These are phyloP conservation scores for Peucedramus taeniatus DNA, from an alignment of 2,113 vertebrate genomes.

Conservation along the genomic window DNA sequence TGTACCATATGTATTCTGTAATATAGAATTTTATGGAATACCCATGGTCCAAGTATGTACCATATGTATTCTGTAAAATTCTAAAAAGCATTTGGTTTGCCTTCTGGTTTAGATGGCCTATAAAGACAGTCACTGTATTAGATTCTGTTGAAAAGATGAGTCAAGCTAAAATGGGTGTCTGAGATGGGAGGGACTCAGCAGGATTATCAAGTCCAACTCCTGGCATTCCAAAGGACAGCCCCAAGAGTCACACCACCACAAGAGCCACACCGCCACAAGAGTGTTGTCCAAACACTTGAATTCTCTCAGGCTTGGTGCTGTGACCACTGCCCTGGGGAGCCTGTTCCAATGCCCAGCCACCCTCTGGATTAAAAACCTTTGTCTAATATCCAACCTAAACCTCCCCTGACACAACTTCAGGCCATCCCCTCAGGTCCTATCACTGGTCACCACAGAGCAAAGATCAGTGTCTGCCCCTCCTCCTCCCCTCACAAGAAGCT, in stretches of 20 bases:
- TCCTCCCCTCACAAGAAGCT: background rate
- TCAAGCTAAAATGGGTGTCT: background rate
- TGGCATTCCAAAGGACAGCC: background rate
- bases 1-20: background rate
- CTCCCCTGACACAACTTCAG: rapidly evolving
- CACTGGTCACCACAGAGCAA: background rate
- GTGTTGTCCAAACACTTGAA: background rate
- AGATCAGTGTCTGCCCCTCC: background rate
- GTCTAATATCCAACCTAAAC: rapidly evolving
- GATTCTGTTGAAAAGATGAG: background rate
- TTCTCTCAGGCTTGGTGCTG: background rate
- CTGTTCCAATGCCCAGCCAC: rapidly evolving
- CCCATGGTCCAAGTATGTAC: too few relatives aligned
- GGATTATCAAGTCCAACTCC: background rate
- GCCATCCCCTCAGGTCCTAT: rapidly evolving
- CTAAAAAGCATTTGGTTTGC: background rate
- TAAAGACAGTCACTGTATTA: background rate
- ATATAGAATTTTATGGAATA: background rate
- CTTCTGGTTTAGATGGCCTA: background rate
- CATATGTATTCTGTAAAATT: background rate
- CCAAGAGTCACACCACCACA: background rate
- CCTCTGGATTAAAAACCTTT: background rate
- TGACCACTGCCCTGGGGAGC: background rate
- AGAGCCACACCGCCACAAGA: background rate
- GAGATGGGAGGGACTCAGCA: background rate